Conservation (phyloP, 1,140 invertebrate species). For the Ceratoteleas bidentatus region DNA sequence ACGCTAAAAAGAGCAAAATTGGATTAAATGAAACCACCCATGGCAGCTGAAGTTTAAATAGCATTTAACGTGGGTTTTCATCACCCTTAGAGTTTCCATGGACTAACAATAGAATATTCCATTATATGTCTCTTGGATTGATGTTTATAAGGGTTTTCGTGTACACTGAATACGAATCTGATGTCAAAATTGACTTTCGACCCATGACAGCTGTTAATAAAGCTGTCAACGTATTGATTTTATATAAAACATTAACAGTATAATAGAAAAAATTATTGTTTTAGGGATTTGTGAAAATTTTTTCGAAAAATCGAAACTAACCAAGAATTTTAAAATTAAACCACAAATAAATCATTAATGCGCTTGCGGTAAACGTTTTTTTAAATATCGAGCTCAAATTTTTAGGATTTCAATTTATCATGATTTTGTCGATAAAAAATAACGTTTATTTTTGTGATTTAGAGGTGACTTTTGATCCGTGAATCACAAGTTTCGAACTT, state of each 20-base stretch:
- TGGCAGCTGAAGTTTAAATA: conserved; percentile 4
- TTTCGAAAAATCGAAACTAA: too few species aligned
- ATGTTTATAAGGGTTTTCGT: too few species aligned
- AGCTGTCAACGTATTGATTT: not conserved
- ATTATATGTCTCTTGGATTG: conserved; percentile 2
- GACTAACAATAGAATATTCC: not conserved
- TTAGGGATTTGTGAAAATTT: not conserved
- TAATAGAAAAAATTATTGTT: conserved; percentile 1
- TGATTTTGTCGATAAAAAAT: too few species aligned
- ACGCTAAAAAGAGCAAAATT: conserved; percentile 12
- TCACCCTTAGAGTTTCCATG: not conserved
- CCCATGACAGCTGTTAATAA: not conserved
- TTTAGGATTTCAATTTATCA: too few species aligned
- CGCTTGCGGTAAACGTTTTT: too few species aligned
- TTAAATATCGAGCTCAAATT: too few species aligned
- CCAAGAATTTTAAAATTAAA: too few species aligned
- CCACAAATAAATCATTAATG: too few species aligned
- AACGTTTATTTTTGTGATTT: too few species aligned
- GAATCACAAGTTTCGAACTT: too few species aligned
- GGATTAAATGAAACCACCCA: not conserved
- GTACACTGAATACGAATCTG: conserved; percentile 1
- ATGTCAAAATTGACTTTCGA: not conserved
- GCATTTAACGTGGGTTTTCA: not conserved
- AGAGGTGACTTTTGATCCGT: too few species aligned
- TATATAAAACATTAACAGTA: not conserved